phyloP scores from a whole-genome alignment of 2,113 vertebrate species.

The Bufo gargarizans region DNA sequence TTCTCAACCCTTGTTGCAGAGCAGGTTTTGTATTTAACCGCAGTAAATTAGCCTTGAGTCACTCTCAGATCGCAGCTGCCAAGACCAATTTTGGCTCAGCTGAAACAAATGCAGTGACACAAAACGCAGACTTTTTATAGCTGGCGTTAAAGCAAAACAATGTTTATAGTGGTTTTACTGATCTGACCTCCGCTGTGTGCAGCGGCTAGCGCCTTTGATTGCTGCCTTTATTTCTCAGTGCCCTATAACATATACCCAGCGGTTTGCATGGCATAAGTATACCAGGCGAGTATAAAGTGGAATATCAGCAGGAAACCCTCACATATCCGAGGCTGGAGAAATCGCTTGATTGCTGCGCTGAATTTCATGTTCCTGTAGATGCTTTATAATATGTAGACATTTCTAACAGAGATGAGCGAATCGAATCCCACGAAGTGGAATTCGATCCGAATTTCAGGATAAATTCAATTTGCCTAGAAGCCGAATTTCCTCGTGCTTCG shows the following conservation, averaged over 20 bases:
- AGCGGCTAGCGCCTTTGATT: neutral
- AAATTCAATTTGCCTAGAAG: too few species aligned
- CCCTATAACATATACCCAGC: slow-evolving; percentile 9
- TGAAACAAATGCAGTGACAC: slow-evolving; percentile 38
- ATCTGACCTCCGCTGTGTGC: slow-evolving; percentile 46
- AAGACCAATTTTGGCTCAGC: slow-evolving; percentile 45
- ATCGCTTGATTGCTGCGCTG: too few species aligned
- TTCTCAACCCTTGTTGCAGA: neutral
- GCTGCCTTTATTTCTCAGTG: neutral
- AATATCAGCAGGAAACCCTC: slow-evolving; percentile 18
- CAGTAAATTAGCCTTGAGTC: slow-evolving; percentile 50
- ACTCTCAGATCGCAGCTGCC: slow-evolving; percentile 43
- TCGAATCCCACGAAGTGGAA: too few species aligned
- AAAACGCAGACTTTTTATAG: slow-evolving; percentile 35
- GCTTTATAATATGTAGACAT: too few species aligned
- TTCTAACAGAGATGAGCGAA: too few species aligned
- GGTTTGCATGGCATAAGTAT: neutral
- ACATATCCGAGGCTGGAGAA: neutral
- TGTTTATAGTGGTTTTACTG: slow-evolving; percentile 31
- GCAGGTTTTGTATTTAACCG: slow-evolving; percentile 40
- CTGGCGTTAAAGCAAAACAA: slow-evolving; percentile 16
- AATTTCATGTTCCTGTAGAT: too few species aligned
- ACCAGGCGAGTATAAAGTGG: slow-evolving; percentile 21
- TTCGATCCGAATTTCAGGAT: too few species aligned
- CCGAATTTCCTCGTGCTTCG: too few species aligned